phyloP scores from a whole-genome alignment of 2,888 invertebrate species.

The Dendrolimus pini region DNA sequence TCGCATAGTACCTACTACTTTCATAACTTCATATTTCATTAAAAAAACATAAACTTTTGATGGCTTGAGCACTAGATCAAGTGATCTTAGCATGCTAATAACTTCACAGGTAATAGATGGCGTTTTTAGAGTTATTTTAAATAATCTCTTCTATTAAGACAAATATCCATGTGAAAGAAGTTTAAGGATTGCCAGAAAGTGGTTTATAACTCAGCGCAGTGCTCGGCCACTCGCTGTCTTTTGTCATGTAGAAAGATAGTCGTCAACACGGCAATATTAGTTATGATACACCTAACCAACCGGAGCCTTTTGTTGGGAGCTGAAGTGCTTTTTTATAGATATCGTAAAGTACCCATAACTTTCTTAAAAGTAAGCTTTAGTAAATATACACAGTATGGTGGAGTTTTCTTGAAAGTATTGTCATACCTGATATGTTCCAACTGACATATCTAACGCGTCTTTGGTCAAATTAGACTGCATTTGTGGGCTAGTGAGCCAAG shows the following conservation, averaged over 20 bases:
- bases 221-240: background rate
- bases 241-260: background rate
- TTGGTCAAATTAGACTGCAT: too few relatives aligned
- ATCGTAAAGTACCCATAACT: background rate
- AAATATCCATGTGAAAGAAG: conserved; percentile 2
- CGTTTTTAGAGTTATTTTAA: too few relatives aligned
- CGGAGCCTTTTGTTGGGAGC: conserved; percentile 8
- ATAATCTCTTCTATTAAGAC: background rate
- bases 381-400: background rate
- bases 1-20: too few relatives aligned
- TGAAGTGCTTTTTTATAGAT: conserved; percentile 6
- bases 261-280: conserved; percentile 7
- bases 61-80: too few relatives aligned
- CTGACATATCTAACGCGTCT: too few relatives aligned
- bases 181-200: conserved; percentile 11
- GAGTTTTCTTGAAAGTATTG: too few relatives aligned
- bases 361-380: background rate
- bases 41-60: too few relatives aligned
- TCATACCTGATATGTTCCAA: too few relatives aligned
- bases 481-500: too few relatives aligned
- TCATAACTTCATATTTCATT: too few relatives aligned
- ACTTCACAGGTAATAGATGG: too few relatives aligned
- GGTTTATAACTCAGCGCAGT: conserved; percentile 15
- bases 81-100: too few relatives aligned
- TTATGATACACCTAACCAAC: conserved; percentile 11